These are phyloP conservation scores for Orchestia grillus DNA, from an alignment of 1,140 invertebrate species.

Conservation along the genomic window DNA sequence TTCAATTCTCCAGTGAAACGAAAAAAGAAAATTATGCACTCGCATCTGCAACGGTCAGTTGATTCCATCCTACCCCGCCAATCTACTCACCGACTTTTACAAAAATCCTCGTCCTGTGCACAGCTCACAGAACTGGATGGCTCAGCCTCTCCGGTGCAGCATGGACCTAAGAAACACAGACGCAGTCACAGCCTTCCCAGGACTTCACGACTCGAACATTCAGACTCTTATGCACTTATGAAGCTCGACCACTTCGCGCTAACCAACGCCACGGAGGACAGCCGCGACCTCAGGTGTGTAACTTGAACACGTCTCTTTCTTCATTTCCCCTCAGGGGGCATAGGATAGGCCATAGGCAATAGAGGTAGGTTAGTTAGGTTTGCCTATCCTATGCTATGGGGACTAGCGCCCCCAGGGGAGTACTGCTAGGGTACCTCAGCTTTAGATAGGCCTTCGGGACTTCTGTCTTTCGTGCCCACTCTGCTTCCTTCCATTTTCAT, in stretches of 20 bases:
- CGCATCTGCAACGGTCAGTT: neutral
- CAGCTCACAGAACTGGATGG: neutral
- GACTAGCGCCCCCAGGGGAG: too few relatives aligned
- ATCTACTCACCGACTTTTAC: neutral
- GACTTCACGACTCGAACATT: neutral
- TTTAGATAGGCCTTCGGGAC: too few relatives aligned
- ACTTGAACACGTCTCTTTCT: too few relatives aligned
- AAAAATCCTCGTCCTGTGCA: neutral
- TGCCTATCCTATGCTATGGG: too few relatives aligned
- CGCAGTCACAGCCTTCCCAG: neutral
- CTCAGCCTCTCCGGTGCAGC: neutral
- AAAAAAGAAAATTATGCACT: neutral
- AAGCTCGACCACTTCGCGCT: neutral
- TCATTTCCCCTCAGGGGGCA: too few relatives aligned
- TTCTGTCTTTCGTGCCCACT: too few relatives aligned
- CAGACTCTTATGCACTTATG: neutral
- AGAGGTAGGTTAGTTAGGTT: too few relatives aligned
- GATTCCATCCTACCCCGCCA: neutral
- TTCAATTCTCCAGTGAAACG: neutral
- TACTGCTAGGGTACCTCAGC: too few relatives aligned
- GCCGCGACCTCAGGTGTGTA: too few relatives aligned
- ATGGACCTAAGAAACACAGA: neutral
- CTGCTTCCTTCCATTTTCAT: too few relatives aligned
- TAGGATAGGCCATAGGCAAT: too few relatives aligned
- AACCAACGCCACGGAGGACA: too few relatives aligned